These are phyloP conservation scores for Clepsis dumicolana DNA, from an alignment of 2,888 invertebrate species.

Conservation along the genomic window DNA sequence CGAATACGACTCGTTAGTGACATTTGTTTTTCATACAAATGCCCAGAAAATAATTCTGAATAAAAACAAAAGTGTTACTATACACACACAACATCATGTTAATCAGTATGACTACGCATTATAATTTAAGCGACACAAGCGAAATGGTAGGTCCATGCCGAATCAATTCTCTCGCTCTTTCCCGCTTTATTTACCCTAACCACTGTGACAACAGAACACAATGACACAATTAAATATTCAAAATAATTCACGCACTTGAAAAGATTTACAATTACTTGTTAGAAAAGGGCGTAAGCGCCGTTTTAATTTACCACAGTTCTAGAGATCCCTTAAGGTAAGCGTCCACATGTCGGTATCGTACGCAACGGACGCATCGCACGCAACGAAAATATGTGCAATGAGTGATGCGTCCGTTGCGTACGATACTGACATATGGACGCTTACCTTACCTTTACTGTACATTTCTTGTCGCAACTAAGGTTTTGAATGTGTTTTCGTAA, in stretches of 20 bases:
- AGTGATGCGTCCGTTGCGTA: no score
- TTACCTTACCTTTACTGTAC: no score
- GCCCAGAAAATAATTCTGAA: no score
- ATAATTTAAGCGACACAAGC: slow-evolving; percentile 16
- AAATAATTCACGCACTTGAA: slow-evolving; percentile 66
- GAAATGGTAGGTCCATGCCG: slow-evolving; percentile 45
- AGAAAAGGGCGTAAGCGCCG: slow-evolving; percentile 8
- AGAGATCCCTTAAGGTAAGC: neutral
- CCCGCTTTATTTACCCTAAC: slow-evolving; percentile 56
- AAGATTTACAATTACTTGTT: slow-evolving; percentile 40
- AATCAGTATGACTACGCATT: slow-evolving; percentile 30
- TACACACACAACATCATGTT: slow-evolving; percentile 14
- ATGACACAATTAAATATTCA: slow-evolving; percentile 77
- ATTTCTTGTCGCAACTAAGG: no score
- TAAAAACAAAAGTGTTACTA: no score
- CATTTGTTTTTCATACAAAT: no score
- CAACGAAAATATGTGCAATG: no score
- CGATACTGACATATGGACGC: no score
- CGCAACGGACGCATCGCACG: no score
- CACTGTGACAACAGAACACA: slow-evolving; percentile 57
- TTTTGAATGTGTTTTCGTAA: no score
- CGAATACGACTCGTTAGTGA: no score
- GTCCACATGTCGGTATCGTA: no score
- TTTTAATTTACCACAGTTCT: neutral
- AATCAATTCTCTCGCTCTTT: slow-evolving; percentile 58